Conservation (phyloP, 1,140 invertebrate species). For the Apolygus lucorum region DNA sequence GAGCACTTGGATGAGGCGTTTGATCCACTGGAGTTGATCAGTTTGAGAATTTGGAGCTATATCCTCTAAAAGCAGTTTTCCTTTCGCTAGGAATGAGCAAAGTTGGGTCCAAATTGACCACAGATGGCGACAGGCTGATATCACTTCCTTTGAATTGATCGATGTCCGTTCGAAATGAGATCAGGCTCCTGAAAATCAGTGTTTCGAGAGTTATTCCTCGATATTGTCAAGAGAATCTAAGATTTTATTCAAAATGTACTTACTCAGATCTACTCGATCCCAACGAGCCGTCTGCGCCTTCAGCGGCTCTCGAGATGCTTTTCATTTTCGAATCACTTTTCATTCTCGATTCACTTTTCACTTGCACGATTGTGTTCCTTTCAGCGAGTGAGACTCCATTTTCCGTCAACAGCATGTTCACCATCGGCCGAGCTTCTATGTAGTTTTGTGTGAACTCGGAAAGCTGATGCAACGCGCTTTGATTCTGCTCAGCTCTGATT, state of each 20-base stretch:
- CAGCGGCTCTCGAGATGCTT: too few relatives aligned
- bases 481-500: slow-evolving; percentile 32
- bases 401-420: slow-evolving; percentile 32
- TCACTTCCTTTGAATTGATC: neutral
- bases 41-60: neutral
- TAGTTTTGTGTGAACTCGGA: slow-evolving; percentile 33
- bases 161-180: neutral
- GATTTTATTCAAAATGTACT: too few relatives aligned
- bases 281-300: too few relatives aligned
- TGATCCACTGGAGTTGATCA: too few relatives aligned
- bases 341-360: too few relatives aligned
- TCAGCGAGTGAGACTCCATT: slow-evolving; percentile 21
- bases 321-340: too few relatives aligned
- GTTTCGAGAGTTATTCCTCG: too few relatives aligned
- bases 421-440: slow-evolving; percentile 32
- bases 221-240: too few relatives aligned
- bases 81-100: slow-evolving; percentile 5
- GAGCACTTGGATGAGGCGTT: too few relatives aligned
- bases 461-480: slow-evolving; percentile 34
- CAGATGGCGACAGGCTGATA: neutral
- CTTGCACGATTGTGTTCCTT: too few relatives aligned
- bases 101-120: slow-evolving; percentile 20
- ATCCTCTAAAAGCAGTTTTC: neutral
- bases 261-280: too few relatives aligned
- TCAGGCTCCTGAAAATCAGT: neutral